Percentiles rank a stretch among this genome's conserved stretches.
phyloP scores from a whole-genome alignment of 2,113 vertebrate species.

The Cynoglossus semilaevis region DNA sequence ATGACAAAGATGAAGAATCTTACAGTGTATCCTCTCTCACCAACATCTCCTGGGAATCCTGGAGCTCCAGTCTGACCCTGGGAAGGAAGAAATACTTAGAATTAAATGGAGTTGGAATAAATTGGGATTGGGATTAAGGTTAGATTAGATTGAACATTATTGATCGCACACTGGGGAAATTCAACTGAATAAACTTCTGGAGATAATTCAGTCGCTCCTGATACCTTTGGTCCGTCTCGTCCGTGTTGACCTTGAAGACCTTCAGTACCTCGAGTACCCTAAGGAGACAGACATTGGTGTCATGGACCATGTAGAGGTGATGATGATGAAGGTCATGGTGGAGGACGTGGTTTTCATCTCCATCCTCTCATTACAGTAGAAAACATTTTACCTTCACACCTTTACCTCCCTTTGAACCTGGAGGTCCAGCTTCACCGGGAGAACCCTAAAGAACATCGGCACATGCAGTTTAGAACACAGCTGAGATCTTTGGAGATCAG shows the following conservation, averaged over 20 bases:
- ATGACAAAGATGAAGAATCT: slow-evolving; percentile 15
- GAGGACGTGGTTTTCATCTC: too few relatives aligned
- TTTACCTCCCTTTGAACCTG: slow-evolving; percentile 58
- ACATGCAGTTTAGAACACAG: too few relatives aligned
- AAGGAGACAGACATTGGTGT: slow-evolving; percentile 7
- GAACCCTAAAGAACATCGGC: slow-evolving; percentile 52
- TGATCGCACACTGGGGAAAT: too few relatives aligned
- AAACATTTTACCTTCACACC: slow-evolving; percentile 66
- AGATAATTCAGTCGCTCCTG: too few relatives aligned
- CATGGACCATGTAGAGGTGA: too few relatives aligned
- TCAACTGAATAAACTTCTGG: too few relatives aligned
- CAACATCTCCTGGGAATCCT: slow-evolving; percentile 69
- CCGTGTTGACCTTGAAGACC: slow-evolving; percentile 67
- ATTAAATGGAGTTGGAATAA: not conserved
- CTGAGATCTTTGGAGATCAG: too few relatives aligned
- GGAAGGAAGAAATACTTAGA: not conserved
- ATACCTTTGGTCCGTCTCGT: slow-evolving; percentile 71
- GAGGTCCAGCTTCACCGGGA: slow-evolving; percentile 45
- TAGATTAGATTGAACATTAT: too few relatives aligned
- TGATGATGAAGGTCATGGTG: too few relatives aligned
- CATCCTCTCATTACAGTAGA: too few relatives aligned
- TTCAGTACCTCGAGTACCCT: slow-evolving; percentile 67
- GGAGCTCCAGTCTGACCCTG: slow-evolving; percentile 75
- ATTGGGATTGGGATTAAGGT: too few relatives aligned
- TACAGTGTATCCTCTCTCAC: slow-evolving; percentile 74